These are phyloP conservation scores for Cottoperca gobio DNA, from an alignment of 2,797 vertebrate species.

Conservation along the genomic window DNA sequence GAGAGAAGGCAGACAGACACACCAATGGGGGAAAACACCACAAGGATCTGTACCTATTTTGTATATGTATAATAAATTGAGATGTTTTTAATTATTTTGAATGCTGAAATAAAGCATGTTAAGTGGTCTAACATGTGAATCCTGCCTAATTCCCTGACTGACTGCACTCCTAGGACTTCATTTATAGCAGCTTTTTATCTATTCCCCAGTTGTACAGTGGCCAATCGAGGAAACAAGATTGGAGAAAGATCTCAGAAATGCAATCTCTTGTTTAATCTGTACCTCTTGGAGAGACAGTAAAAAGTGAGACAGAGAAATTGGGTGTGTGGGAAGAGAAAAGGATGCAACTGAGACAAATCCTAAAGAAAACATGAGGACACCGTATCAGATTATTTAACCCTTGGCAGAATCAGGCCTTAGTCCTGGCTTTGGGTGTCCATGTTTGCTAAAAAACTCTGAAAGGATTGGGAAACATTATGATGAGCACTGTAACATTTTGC, in stretches of 20 bases:
- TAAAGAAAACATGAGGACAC: background rate
- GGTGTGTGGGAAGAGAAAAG: constrained; percentile 13
- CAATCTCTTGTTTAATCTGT: constrained; percentile 12
- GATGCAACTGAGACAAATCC: too few species aligned
- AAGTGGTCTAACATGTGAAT: constrained; percentile 91
- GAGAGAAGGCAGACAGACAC: constrained; percentile 84
- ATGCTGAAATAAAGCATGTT: constrained; percentile 99
- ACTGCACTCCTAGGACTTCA: constrained; percentile 28
- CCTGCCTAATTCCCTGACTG: constrained; percentile 74
- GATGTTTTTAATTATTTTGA: constrained; percentile 99
- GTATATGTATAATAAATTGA: constrained; percentile 99
- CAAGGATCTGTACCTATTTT: constrained; percentile 96
- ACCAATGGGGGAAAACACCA: constrained; percentile 83
- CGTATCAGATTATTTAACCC: background rate
- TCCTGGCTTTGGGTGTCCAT: background rate
- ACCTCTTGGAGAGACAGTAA: background rate
- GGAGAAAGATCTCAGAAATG: constrained; percentile 12
- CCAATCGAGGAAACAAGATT: constrained; percentile 12
- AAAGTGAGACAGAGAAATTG: background rate
- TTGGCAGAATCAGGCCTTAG: background rate
- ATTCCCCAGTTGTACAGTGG: constrained; percentile 25
- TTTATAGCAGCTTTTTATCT: constrained; percentile 9
- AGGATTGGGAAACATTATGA: background rate
- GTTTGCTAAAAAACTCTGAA: background rate
- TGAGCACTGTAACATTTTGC: background rate